Percentiles rank a stretch among this genome's conserved stretches.
Evolutionary conservation across 2,113 vertebrate genomes (phyloP).

Genomic region (Himantopus leucocephalus): DNA sequence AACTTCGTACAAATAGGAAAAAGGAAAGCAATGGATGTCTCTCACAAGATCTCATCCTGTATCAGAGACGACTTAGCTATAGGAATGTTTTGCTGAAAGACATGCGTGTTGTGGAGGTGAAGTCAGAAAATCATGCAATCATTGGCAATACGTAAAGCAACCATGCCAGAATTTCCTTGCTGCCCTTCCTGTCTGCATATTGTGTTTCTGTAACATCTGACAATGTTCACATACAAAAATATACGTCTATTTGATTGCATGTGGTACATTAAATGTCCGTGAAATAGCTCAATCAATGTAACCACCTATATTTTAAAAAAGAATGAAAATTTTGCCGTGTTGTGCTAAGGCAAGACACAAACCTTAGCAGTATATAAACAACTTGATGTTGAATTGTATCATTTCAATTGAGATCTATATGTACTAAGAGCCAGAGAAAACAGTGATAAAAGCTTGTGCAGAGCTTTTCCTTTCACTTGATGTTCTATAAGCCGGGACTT

Average conservation of each 20-base stretch:
- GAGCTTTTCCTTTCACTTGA: constrained; percentile 24
- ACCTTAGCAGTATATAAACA: neutral
- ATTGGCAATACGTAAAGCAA: no score
- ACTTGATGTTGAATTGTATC: neutral
- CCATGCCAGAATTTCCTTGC: neutral
- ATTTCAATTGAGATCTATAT: neutral
- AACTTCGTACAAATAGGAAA: neutral
- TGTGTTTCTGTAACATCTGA: neutral
- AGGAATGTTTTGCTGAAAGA: neutral
- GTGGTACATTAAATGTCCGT: neutral
- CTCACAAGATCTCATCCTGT: neutral
- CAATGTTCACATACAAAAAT: neutral
- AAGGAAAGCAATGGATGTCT: neutral
- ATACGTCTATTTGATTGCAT: neutral
- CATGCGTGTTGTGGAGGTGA: neutral
- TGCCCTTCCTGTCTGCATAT: neutral
- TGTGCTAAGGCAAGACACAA: neutral
- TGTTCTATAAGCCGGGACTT: constrained; percentile 26
- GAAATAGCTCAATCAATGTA: neutral
- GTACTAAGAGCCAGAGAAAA: neutral
- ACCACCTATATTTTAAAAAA: neutral
- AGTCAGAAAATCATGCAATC: neutral
- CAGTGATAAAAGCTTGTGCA: neutral
- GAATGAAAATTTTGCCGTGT: neutral
- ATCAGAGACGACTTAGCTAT: neutral